Evolutionary conservation across 1,140 invertebrate genomes (phyloP).

Genomic region (Apis laboriosa): DNA sequence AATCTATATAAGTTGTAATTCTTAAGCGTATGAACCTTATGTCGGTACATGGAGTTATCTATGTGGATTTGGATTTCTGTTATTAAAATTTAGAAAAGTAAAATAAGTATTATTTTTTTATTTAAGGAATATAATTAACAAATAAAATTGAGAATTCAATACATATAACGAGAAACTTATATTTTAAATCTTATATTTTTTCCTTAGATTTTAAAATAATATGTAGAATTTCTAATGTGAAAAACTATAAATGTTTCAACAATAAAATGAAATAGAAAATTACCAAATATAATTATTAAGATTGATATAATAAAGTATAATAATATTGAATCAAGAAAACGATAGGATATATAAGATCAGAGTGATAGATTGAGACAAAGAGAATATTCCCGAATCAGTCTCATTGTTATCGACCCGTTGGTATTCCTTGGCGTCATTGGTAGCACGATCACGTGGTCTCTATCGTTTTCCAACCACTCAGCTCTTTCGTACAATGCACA

Average conservation of each 20-base stretch:
- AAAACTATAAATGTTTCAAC: background rate
- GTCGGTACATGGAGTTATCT: slow-evolving; percentile 4
- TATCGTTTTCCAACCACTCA: slow-evolving; percentile 58
- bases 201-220: too few species aligned
- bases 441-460: slow-evolving; percentile 64
- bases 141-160: background rate
- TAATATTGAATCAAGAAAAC: background rate
- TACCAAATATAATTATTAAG: background rate
- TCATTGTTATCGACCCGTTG: slow-evolving; percentile 67
- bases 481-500: slow-evolving; percentile 54
- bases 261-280: background rate
- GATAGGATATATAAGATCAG: background rate
- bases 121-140: background rate
- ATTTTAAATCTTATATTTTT: too few species aligned
- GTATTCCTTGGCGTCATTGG: slow-evolving; percentile 56
- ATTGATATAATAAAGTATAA: background rate
- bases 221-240: background rate
- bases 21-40: background rate
- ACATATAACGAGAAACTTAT: background rate
- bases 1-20: background rate
- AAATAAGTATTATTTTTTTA: background rate
- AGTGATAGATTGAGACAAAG: slow-evolving; percentile 6
- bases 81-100: background rate
- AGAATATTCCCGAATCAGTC: slow-evolving; percentile 58
- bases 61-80: background rate